These are phyloP conservation scores for Girardinus metallicus DNA, from an alignment of 2,797 vertebrate species.

Conservation along the genomic window DNA sequence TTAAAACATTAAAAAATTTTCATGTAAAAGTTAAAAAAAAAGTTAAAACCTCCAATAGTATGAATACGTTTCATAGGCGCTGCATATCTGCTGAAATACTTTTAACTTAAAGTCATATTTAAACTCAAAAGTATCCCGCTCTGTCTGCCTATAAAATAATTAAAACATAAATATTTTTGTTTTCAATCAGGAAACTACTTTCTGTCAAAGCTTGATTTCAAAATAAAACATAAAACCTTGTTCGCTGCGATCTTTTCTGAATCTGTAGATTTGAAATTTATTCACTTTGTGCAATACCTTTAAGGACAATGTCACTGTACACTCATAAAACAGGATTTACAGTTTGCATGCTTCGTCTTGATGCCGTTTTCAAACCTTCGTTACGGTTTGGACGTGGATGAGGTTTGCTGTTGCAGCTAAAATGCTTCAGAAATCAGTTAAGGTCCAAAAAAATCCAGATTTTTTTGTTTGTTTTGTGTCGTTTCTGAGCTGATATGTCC, in stretches of 20 bases:
- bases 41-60: too few relatives aligned
- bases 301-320: constrained; percentile 2
- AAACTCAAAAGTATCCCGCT: not conserved
- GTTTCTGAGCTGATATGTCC: constrained; percentile 6
- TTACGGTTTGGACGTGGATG: not conserved
- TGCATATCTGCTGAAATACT: not conserved
- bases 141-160: not conserved
- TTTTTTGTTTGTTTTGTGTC: not conserved
- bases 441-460: constrained; percentile 1
- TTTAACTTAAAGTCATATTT: not conserved
- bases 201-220: not conserved
- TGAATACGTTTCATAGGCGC: too few relatives aligned
- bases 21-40: too few relatives aligned
- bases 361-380: not conserved
- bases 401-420: not conserved
- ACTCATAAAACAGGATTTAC: constrained; percentile 8
- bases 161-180: not conserved
- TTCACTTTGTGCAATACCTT: not conserved
- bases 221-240: not conserved
- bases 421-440: constrained; percentile 7
- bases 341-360: constrained; percentile 7
- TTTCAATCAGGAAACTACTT: not conserved
- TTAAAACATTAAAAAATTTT: too few relatives aligned
- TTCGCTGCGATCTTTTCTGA: not conserved
- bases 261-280: constrained; percentile 1